phyloP scores from a whole-genome alignment of 2,113 vertebrate species.

The Gadus macrocephalus region DNA sequence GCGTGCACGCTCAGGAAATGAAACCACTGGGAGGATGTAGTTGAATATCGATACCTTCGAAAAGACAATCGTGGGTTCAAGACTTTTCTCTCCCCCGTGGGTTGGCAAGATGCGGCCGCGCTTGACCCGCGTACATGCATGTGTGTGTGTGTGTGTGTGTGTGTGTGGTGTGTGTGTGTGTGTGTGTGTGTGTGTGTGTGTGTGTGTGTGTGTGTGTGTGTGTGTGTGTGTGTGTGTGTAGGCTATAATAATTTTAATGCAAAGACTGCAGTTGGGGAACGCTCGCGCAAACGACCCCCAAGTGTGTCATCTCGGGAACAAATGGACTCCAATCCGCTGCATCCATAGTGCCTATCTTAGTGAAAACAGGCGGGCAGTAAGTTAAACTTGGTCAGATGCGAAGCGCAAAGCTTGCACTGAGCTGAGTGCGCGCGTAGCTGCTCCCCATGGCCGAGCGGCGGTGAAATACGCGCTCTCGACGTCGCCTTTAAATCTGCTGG shows the following conservation, averaged over 20 bases:
- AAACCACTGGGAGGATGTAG: not conserved
- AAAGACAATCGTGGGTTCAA: conserved; percentile 1
- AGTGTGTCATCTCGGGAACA: conserved; percentile 23
- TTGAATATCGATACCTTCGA: not conserved
- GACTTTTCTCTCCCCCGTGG: not conserved
- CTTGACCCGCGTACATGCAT: conserved; percentile 22
- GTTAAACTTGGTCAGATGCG: conserved; percentile 45
- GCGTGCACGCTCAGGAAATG: conserved; percentile 8
- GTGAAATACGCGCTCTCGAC: conserved; percentile 44
- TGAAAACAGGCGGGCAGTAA: conserved; percentile 40
- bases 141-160: too few species aligned
- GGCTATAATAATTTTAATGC: conserved; percentile 12
- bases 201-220: too few species aligned
- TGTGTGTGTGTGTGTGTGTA: too few species aligned
- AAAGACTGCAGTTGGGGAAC: conserved; percentile 9
- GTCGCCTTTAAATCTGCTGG: conserved; percentile 63
- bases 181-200: too few species aligned
- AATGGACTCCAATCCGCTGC: conserved; percentile 3
- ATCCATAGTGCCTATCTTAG: conserved; percentile 30
- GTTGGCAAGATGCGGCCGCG: conserved; percentile 20
- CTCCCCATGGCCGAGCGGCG: conserved; percentile 45
- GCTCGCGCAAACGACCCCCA: conserved; percentile 15
- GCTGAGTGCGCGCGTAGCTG: conserved; percentile 52
- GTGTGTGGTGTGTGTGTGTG: too few species aligned
- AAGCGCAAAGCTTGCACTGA: conserved; percentile 44